These are phyloP conservation scores for Marmota flaviventris DNA, from an alignment of 2,113 vertebrate species.

Conservation along the genomic window DNA sequence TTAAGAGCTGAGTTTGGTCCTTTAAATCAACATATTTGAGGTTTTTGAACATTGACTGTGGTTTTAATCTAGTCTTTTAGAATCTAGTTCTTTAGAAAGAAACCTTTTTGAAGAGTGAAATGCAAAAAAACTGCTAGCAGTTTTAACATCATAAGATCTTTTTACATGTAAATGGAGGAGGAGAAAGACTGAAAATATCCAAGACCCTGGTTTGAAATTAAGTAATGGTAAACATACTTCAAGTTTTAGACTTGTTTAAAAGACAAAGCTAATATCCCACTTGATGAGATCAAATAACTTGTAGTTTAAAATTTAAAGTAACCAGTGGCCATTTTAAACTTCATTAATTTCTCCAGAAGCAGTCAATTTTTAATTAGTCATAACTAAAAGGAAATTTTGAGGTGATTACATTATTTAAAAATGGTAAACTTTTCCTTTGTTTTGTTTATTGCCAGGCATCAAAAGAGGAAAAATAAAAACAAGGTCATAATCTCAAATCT, in stretches of 20 bases:
- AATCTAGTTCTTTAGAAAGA: not conserved
- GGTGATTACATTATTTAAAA: slow-evolving; percentile 12
- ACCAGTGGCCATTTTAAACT: slow-evolving; percentile 87
- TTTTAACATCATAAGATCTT: slow-evolving; percentile 55
- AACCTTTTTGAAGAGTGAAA: slow-evolving; percentile 43
- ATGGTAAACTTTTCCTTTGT: slow-evolving; percentile 35
- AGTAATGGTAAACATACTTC: slow-evolving; percentile 78
- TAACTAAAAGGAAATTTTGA: slow-evolving; percentile 46
- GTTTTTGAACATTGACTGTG: slow-evolving; percentile 23
- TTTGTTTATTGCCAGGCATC: slow-evolving; percentile 32
- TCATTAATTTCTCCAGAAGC: slow-evolving; percentile 70
- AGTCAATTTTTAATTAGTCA: slow-evolving; percentile 75
- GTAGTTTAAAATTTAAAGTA: slow-evolving; percentile 83
- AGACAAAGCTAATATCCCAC: slow-evolving; percentile 57
- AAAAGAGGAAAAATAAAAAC: slow-evolving; percentile 42
- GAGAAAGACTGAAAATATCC: slow-evolving; percentile 53
- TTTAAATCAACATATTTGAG: slow-evolving; percentile 6
- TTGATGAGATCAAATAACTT: slow-evolving; percentile 77
- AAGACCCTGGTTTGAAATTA: slow-evolving; percentile 66
- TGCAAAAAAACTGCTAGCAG: slow-evolving; percentile 57
- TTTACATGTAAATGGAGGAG: slow-evolving; percentile 58
- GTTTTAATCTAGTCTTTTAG: slow-evolving; percentile 44
- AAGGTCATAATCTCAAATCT: slow-evolving; percentile 45
- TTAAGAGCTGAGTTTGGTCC: not conserved
- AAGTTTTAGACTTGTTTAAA: slow-evolving; percentile 75